Conservation (phyloP, 2,888 invertebrate species). For the Lottia scabra region DNA sequence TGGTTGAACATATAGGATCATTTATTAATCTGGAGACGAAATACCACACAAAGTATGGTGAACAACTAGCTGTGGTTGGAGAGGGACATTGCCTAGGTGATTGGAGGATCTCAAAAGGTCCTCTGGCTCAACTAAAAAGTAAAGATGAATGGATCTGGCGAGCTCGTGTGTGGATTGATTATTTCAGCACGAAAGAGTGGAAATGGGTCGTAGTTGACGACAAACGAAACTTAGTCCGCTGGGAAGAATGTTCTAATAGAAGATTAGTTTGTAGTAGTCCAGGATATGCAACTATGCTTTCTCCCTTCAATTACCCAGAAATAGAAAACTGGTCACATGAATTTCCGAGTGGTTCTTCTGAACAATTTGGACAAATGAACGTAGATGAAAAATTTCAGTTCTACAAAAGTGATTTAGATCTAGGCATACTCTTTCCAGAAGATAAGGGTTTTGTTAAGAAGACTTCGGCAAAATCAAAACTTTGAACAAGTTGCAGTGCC, state of each 20-base stretch:
- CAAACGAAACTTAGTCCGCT: neutral
- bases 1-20: neutral
- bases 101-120: neutral
- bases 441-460: no score
- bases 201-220: neutral
- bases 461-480: no score
- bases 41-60: neutral
- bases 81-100: neutral
- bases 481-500: no score
- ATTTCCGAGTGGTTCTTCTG: no score
- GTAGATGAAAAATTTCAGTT: no score
- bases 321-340: no score
- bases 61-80: neutral
- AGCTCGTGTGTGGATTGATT: neutral
- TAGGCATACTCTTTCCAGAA: no score
- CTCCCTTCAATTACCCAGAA: neutral
- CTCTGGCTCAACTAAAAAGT: neutral
- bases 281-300: neutral
- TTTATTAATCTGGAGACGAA: neutral
- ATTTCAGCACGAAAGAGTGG: neutral
- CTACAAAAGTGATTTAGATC: no score
- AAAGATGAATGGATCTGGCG: neutral
- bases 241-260: neutral
- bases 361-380: no score
- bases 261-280: neutral